These are phyloP conservation scores for Lingula anatina DNA, from an alignment of 2,888 invertebrate species.

Conservation along the genomic window DNA sequence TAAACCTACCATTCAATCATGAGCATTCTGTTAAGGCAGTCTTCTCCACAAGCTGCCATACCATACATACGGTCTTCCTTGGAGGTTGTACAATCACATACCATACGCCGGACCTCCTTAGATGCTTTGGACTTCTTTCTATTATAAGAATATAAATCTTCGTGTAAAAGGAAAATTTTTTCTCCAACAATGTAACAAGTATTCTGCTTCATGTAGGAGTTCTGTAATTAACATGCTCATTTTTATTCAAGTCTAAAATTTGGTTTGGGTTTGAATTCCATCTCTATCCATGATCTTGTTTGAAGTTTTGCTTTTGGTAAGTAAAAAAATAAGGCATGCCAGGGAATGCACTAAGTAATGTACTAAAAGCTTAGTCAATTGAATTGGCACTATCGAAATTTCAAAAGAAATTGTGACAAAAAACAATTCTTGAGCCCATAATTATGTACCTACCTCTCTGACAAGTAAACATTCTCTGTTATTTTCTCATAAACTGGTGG, in stretches of 20 bases:
- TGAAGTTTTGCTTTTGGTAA: no score
- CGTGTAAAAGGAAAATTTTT: neutral
- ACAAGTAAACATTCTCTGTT: conserved; percentile 79
- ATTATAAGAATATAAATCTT: conserved; percentile 11
- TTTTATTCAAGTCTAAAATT: no score
- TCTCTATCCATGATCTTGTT: no score
- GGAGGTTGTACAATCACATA: conserved; percentile 89
- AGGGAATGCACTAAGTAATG: no score
- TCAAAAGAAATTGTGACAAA: no score
- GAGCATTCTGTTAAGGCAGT: conserved; percentile 92
- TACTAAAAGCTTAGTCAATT: no score
- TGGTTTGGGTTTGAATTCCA: no score
- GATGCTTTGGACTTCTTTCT: conserved; percentile 62
- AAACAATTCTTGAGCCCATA: no score
- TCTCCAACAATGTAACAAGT: neutral
- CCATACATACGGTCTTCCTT: conserved; percentile 81
- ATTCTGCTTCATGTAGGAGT: no score
- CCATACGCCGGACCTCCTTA: conserved; percentile 88
- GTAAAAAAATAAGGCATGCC: no score
- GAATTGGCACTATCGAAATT: no score
- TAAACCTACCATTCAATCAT: conserved; percentile 88
- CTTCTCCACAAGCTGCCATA: conserved; percentile 86
- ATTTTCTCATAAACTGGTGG: conserved; percentile 75
- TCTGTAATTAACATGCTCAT: no score
- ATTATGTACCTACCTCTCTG: conserved; percentile 68